phyloP scores from a whole-genome alignment of 2,888 invertebrate species.

The Drosophila lutescens region DNA sequence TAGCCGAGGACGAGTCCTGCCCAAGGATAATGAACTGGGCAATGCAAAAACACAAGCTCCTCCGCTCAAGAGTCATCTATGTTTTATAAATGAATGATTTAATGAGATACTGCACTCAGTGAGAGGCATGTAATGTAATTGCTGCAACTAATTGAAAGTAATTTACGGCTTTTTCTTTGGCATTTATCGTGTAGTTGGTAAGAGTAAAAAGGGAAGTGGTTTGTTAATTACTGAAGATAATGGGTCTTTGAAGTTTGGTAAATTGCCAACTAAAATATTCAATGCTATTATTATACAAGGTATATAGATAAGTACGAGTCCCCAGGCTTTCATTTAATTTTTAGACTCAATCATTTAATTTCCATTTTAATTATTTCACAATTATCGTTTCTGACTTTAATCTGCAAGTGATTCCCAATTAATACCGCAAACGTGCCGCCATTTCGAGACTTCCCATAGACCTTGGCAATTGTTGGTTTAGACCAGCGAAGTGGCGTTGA shows the following conservation, averaged over 20 bases:
- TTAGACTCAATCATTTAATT: neutral
- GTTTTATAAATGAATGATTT: constrained; percentile 21
- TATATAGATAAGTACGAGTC: neutral
- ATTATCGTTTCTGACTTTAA: neutral
- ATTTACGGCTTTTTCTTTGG: constrained; percentile 27
- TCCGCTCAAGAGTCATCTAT: neutral
- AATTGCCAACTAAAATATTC: too few species aligned
- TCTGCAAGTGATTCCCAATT: neutral
- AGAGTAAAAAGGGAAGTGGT: neutral
- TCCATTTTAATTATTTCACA: neutral
- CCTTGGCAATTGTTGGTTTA: constrained; percentile 10
- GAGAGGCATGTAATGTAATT: constrained; percentile 15
- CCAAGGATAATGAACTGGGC: constrained; percentile 41
- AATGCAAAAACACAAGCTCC: neutral
- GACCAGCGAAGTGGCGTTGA: constrained; percentile 29
- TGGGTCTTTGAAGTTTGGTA: too few species aligned
- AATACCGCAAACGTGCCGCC: constrained; percentile 11
- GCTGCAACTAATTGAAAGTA: constrained; percentile 38
- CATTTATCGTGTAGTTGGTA: neutral
- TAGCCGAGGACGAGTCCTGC: neutral
- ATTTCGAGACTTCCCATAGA: constrained; percentile 6
- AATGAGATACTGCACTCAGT: constrained; percentile 3
- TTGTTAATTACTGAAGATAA: too few species aligned
- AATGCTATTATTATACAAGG: too few species aligned
- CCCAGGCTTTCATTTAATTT: neutral